Evolutionary conservation across 37 sponge, comb jelly and placozoan species (phyloP), one percentile per base, ranked within the genome.

Genomic region (Crambe crambe): DNA sequence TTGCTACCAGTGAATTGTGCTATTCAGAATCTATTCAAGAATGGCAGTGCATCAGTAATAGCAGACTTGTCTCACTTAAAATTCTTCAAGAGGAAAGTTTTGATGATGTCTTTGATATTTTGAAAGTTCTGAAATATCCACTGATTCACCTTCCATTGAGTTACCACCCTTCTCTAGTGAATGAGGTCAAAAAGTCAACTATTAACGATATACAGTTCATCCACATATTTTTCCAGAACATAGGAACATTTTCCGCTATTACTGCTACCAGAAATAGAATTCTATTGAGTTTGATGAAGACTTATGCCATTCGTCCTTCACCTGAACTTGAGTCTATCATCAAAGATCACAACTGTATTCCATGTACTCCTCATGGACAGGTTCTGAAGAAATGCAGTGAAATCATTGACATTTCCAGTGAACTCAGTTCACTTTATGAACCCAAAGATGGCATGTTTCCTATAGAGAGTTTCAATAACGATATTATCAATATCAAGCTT

Each of bases 281-380:
- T n/a, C 23, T 79, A 42, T 34, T 32, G 17, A 56, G 29, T 35
- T 44, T 66, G 57, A 56, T 79, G 42, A 29, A 79, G 35, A 43
- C 35, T 15, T 79, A 79, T 66, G 51, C 80, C 21, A 2, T 15
- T 56, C 51, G 29, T 0, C 42, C 36, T 8, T 39, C 31, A 20
- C 1, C 2, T 57, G 34, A 54, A 34, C 37, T 79, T 27, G 4
- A 40, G 26, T 15, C 40, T 1, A 42, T 20, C 30, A 59, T 80
- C 20, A 36, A 58, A 12, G 5, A 25, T 2, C 23, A 76, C 41
- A 42, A 80, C 5, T 74, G 68, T 25, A 67, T 89, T 73, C 89
- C 89, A 17, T 85, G 89, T 59, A 47, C 61, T 51, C 89, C 89
- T 15, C 59, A 89, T 84, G 89, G 89, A 25, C 34, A 1, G 2